Base-by-base conservation (phyloP, 1,140 invertebrate genomes). In the Trichomalopsis sarcophagae region DNA sequence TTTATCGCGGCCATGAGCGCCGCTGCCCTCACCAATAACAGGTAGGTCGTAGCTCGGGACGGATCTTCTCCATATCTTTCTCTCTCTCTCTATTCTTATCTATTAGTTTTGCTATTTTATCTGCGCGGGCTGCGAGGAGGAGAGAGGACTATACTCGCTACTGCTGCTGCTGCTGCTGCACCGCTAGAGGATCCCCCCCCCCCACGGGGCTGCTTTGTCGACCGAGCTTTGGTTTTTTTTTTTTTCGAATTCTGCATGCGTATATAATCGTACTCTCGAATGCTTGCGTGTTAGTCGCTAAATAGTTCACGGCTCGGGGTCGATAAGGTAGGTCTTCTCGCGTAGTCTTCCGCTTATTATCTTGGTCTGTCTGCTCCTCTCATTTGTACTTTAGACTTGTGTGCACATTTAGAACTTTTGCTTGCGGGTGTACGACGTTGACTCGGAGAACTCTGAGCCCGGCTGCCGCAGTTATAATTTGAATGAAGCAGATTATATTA, bases 21-120 rank as follows among this genome's bases (percentile, higher is more conserved):
- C 13, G 55, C 91, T 78, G 87, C 89, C 88, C 90, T 92, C 71
- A 90, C 89, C 90, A 93, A 91, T 90, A 93, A 91, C 90, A 93
- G 93, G 93, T 93, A 93, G 91, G 93, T 91, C 79, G 14, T 11
- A 71, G 23, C 27, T 9, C 73, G 27, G 23, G 27, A 69, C 68
- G n/a, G 50, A 44, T 27, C 47, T 47, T 33, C 21, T 50, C 30
- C n/a, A n/a, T n/a, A n/a, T 40, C 71, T 21, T 3, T 30, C 30
- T 13, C 44, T 88, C 82, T 62, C 30, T 81, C 40, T 86, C 71
- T 50, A 50, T 83, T 3, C 66, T 11, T 71, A n/a, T 77, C 55
- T 66, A 6, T n/a, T 62, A 62, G 55, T 62, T 44, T 62, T 62
- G 55, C 21, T 62, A 62, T 62, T n/a, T 62, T 21, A 21, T 62